phyloP scores from a whole-genome alignment of 2,888 invertebrate genomes.

The Trachelus iudaicus region DNA sequence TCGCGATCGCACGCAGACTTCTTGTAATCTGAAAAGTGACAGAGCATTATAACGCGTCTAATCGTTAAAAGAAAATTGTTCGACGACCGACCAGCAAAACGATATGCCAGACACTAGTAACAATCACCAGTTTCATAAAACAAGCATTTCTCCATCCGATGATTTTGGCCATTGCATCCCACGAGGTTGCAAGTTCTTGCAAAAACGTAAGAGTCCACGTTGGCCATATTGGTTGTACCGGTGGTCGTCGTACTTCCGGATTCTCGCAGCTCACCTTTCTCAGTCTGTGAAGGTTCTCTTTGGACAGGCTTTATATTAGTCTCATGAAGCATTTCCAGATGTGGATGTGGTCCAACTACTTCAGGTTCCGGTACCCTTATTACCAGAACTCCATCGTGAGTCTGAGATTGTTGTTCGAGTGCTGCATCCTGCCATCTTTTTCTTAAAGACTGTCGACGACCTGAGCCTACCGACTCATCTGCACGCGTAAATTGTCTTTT shows the following conservation, averaged over 20 bases:
- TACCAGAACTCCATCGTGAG: slow-evolving; percentile 51
- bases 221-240: neutral
- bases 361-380: slow-evolving; percentile 61
- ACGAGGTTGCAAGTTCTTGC: neutral
- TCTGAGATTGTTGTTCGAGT: slow-evolving; percentile 21
- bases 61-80: neutral
- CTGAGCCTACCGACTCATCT: slow-evolving; percentile 15
- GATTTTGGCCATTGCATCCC: neutral
- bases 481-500: slow-evolving; percentile 5
- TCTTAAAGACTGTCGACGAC: slow-evolving; percentile 45
- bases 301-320: slow-evolving; percentile 55
- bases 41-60: slow-evolving; percentile 12
- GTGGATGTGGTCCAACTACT: slow-evolving; percentile 53
- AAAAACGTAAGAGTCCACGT: neutral
- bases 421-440: slow-evolving; percentile 51
- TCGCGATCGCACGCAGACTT: slow-evolving; percentile 87
- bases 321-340: slow-evolving; percentile 56
- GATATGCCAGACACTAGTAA: neutral
- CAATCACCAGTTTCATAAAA: neutral
- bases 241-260: neutral
- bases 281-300: slow-evolving; percentile 58
- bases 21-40: slow-evolving; percentile 75
- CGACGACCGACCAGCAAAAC: neutral
- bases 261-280: slow-evolving; percentile 49
- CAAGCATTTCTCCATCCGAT: neutral